These are phyloP conservation scores for Rhopalosiphum nymphaeae DNA, from an alignment of 2,888 invertebrate species.

Conservation along the genomic window DNA sequence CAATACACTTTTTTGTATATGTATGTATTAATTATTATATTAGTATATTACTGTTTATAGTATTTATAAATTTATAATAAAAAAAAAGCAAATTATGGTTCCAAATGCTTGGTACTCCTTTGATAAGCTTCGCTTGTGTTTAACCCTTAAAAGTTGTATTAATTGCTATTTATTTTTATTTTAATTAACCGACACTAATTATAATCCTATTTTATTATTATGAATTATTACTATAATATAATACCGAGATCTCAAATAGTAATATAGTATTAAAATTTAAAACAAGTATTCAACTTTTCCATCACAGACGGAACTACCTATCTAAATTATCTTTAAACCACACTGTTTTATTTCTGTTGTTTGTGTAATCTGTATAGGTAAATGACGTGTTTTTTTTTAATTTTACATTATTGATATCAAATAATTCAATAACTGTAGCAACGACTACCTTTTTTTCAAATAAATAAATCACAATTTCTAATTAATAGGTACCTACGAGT, in stretches of 20 bases:
- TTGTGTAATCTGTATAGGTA: background rate
- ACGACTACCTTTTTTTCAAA: background rate
- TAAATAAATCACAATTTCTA: background rate
- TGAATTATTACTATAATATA: background rate
- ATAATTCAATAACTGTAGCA: background rate
- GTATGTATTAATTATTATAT: background rate
- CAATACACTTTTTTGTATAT: background rate
- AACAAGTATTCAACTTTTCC: background rate
- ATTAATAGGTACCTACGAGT: background rate
- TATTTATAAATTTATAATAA: no score
- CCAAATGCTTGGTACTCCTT: no score
- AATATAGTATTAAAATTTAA: background rate
- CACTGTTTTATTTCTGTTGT: background rate
- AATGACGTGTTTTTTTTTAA: background rate
- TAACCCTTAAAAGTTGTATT: background rate
- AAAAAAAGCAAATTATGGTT: no score
- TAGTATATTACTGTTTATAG: no score
- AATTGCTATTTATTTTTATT: background rate
- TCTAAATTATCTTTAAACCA: background rate
- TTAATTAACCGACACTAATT: background rate
- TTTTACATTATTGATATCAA: background rate
- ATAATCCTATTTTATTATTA: background rate
- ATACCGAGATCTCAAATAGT: background rate
- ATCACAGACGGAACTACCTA: background rate
- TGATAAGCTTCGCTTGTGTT: background rate